phyloP scores from a whole-genome alignment of 23 tunicate genomes.

The Trididemnum clinides region DNA sequence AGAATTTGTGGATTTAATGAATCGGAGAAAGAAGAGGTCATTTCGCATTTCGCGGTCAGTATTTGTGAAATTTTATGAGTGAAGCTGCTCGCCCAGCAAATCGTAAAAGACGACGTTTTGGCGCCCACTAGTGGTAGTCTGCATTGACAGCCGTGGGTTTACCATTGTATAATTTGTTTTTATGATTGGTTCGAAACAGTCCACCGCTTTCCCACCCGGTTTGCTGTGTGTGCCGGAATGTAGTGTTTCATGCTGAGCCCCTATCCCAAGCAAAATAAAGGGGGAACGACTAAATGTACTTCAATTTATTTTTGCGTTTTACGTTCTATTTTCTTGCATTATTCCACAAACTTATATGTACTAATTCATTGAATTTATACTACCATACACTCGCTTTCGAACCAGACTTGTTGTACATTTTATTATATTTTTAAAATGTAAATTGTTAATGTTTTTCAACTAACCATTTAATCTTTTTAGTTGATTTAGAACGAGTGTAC shows the following conservation, averaged over 20 bases:
- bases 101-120: too few relatives aligned
- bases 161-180: neutral
- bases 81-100: neutral
- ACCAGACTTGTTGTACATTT: neutral
- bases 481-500: too few relatives aligned
- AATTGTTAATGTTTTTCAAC: neutral
- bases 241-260: neutral
- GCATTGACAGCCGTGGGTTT: neutral
- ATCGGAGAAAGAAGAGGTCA: constrained; percentile 82
- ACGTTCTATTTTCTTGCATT: neutral
- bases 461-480: too few relatives aligned
- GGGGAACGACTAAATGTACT: too few relatives aligned
- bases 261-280: neutral
- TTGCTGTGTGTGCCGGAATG: too few relatives aligned
- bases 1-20: constrained; percentile 85
- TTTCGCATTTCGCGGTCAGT: constrained; percentile 83
- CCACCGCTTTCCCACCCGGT: too few relatives aligned
- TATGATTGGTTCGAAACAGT: too few relatives aligned
- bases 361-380: neutral
- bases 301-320: too few relatives aligned
- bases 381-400: too few relatives aligned
- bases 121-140: too few relatives aligned
- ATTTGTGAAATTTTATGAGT: neutral
- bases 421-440: neutral
- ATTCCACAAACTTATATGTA: neutral